Evolutionary conservation across 1,140 invertebrate genomes (phyloP), one percentile per base, ranked within the genome.

Genomic region (Drosophila repletoides): DNA sequence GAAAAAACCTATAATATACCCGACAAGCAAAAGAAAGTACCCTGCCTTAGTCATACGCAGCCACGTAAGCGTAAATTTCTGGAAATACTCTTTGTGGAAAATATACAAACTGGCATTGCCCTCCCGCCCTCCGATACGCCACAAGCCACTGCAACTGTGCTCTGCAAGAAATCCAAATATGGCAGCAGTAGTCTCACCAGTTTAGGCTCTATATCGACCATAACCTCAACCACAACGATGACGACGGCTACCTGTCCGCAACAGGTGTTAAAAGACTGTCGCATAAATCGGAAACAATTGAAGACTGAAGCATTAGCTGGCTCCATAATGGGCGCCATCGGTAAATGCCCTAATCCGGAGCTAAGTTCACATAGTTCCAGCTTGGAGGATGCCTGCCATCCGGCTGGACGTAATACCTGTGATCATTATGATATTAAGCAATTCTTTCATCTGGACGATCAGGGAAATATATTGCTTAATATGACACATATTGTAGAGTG

Each of bases 401-500:
- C 86, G 15, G 56, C 61, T 29, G 76, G 76, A 52, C 75, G 63
- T 1, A 89, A 83, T 28, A 76, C 63, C 75, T 88, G 87, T 51
- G 88, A 89, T 70, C 88, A 89, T 40, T 89, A 89, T 38, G 88
- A 89, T 34, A 89, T 89, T 60, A 89, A 89, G 66, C 72, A 89
- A 59, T 89, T 89, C 74, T 89, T 90, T 53, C 84, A 72, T 40
- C 76, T 90, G 38, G 88, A 88, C 66, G 89, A 90, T 41, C 69
- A 86, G 69, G 89, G 89, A 67, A 90, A 90, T 61, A 90, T 90
- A n/a, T 51, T 90, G 63, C 51, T 90, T 15, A 76, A 75, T 28
- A 90, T 89, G 52, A 22, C 72, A 31, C 89, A 90, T 51, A 88
- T 90, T 36, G 72, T 73, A 4, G 89, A 90, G 28, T 76, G 66